Percentiles rank a stretch among this genome's conserved stretches.
Conservation (phyloP, 35 echinoderm and acorn worm species). For the Nesometra sesokonis region DNA sequence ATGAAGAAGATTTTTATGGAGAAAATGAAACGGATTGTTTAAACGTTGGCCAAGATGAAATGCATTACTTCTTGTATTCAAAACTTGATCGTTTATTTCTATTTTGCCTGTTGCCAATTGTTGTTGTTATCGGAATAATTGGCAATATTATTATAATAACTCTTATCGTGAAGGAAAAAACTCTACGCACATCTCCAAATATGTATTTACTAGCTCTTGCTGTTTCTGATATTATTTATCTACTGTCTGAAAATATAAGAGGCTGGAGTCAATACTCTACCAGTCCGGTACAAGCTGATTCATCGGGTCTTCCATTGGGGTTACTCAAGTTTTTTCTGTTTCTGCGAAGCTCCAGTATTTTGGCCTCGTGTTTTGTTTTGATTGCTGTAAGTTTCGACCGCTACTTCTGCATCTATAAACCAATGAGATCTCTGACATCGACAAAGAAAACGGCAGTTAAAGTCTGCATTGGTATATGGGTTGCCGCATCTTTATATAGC, state of each 20-base stretch:
- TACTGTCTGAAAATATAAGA: neutral
- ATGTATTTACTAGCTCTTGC: neutral
- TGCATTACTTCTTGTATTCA: neutral
- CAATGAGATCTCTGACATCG: neutral
- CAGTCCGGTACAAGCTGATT: neutral
- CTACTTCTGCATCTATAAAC: neutral
- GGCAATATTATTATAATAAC: neutral
- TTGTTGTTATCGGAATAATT: neutral
- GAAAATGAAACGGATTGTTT: neutral
- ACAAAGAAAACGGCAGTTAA: neutral
- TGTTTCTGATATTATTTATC: neutral
- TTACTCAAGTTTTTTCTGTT: neutral
- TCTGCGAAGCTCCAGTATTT: neutral
- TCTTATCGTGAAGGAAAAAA: neutral
- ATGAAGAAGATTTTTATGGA: neutral
- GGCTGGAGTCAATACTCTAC: neutral
- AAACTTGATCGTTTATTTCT: neutral
- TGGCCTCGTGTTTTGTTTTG: neutral
- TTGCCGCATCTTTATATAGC: neutral
- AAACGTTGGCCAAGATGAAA: neutral
- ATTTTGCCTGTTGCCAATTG: neutral
- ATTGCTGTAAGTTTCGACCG: neutral
- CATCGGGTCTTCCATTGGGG: neutral
- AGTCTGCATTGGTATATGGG: neutral
- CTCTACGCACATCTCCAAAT: neutral